phyloP scores from a whole-genome alignment of 2,888 invertebrate genomes.

The Tinea pellionella region DNA sequence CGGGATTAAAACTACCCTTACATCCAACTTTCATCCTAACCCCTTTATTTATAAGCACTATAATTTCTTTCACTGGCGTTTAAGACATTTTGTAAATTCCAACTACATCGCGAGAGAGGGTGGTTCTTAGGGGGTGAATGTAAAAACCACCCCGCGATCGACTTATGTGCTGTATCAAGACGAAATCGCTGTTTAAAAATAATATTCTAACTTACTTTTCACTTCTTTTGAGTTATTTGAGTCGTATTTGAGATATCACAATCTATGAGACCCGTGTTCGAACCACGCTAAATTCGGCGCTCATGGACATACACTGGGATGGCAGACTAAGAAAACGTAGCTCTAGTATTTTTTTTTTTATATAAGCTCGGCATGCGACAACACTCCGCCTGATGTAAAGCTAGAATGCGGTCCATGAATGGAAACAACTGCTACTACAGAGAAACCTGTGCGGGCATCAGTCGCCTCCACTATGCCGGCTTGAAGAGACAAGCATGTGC shows the following conservation, averaged over 20 bases:
- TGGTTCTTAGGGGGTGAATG: slow-evolving; percentile 61
- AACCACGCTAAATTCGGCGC: no score
- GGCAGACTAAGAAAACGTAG: no score
- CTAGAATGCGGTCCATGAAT: no score
- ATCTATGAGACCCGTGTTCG: no score
- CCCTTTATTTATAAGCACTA: slow-evolving; percentile 19
- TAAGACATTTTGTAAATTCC: background rate
- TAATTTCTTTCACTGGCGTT: slow-evolving; percentile 18
- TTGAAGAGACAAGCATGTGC: no score
- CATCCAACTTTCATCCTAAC: slow-evolving; percentile 17
- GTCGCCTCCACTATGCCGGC: no score
- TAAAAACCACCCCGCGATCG: slow-evolving; percentile 68
- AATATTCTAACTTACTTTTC: slow-evolving; percentile 23
- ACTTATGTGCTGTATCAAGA: slow-evolving; percentile 69
- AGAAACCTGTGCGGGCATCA: no score
- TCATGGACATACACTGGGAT: no score
- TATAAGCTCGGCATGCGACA: no score
- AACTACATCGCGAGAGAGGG: slow-evolving; percentile 21
- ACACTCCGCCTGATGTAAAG: no score
- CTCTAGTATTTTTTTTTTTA: no score
- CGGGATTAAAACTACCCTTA: slow-evolving; percentile 11
- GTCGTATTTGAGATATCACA: background rate
- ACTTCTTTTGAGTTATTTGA: background rate
- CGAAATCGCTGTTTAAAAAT: slow-evolving; percentile 26
- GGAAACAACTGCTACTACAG: no score